Conservation (phyloP, 2,113 vertebrate species). For the Pteropus alecto region DNA sequence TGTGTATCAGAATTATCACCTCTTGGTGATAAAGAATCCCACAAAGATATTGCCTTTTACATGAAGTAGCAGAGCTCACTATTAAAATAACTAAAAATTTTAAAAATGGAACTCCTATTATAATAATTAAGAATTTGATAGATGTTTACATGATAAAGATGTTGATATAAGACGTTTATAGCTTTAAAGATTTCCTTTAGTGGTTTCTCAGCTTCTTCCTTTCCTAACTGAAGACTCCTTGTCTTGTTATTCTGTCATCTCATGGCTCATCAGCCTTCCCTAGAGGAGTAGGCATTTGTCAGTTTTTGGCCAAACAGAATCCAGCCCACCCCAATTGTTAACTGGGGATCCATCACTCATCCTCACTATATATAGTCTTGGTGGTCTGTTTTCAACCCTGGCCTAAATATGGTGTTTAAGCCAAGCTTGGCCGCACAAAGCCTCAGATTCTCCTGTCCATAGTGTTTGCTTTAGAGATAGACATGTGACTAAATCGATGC, state of each 20-base stretch:
- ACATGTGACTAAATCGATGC: not conserved
- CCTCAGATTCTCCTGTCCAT: not conserved
- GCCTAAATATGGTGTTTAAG: not conserved
- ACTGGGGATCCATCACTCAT: not conserved
- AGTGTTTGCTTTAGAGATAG: not conserved
- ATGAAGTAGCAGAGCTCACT: not conserved
- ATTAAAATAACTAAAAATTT: not conserved
- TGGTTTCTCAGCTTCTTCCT: not conserved
- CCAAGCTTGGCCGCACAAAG: not conserved
- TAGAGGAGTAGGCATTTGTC: not conserved
- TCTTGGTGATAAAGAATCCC: not conserved
- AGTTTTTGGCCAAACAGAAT: not conserved
- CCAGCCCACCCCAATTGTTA: not conserved
- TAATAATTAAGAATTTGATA: not conserved
- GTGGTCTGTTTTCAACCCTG: not conserved
- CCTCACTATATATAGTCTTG: not conserved
- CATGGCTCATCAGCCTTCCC: not conserved
- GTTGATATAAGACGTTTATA: not conserved
- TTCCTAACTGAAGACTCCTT: not conserved
- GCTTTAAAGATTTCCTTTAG: not conserved
- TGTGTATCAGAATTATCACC: not conserved
- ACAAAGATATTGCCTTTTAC: not conserved
- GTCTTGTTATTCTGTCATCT: not conserved
- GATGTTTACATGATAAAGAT: no score
- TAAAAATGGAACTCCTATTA: not conserved